A percentile compares a stretch with the other conserved stretches of the same genome.
Conservation (phyloP, 2,797 vertebrate species). For the Nannoperca australis region DNA sequence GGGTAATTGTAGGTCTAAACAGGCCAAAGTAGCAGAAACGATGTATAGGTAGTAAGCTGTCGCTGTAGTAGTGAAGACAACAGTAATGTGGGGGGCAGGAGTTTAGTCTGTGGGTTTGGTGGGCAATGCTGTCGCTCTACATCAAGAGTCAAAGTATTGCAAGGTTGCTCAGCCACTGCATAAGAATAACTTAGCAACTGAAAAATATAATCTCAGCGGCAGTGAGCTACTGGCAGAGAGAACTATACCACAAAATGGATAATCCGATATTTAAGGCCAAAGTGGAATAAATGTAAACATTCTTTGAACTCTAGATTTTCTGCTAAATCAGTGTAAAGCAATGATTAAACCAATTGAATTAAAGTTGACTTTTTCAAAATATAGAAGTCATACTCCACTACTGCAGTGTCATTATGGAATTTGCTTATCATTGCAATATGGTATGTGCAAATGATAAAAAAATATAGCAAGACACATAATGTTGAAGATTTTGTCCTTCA, state of each 20-base stretch:
- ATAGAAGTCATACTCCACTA: slow-evolving; percentile 8
- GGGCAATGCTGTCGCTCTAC: slow-evolving; percentile 39
- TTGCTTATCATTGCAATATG: slow-evolving; percentile 25
- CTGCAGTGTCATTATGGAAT: slow-evolving; percentile 13
- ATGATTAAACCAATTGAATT: slow-evolving; percentile 49
- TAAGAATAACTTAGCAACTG: slow-evolving; percentile 46
- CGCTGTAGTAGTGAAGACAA: slow-evolving; percentile 55
- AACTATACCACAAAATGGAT: slow-evolving; percentile 23
- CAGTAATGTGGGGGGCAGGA: slow-evolving; percentile 40
- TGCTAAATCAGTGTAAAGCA: slow-evolving; percentile 38
- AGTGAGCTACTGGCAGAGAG: slow-evolving; percentile 32
- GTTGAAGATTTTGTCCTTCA: slow-evolving; percentile 25
- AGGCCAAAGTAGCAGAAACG: slow-evolving; percentile 55
- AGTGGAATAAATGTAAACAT: slow-evolving; percentile 59
- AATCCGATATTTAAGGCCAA: slow-evolving; percentile 38
- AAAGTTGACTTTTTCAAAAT: background rate
- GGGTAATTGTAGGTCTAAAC: slow-evolving; percentile 75
- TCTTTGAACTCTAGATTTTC: slow-evolving; percentile 39
- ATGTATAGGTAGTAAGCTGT: slow-evolving; percentile 69
- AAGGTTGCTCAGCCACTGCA: slow-evolving; percentile 26
- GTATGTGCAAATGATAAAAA: slow-evolving; percentile 23
- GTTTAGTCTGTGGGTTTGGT: slow-evolving; percentile 56
- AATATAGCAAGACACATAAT: slow-evolving; percentile 1
- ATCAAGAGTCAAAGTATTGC: slow-evolving; percentile 44
- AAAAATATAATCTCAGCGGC: slow-evolving; percentile 48